phyloP scores from a whole-genome alignment of 2,888 invertebrate genomes.

The Epinotia brunnichana region DNA sequence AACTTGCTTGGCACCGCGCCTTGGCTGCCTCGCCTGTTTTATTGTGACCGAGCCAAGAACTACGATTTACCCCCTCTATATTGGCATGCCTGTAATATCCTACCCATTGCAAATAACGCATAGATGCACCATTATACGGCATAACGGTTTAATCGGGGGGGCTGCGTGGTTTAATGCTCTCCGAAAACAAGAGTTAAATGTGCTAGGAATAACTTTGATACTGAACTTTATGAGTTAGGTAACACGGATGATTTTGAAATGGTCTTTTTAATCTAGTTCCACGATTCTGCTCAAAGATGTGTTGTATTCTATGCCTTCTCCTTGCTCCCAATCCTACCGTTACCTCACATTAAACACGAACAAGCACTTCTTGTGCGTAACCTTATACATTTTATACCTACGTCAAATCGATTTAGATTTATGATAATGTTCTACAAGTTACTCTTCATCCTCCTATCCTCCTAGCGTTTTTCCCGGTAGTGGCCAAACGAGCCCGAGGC shows the following conservation, averaged over 20 bases:
- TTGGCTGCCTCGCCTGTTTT: slow-evolving; percentile 70
- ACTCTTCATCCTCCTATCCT: too few relatives aligned
- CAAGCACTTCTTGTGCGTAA: background rate
- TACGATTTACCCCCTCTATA: slow-evolving; percentile 66
- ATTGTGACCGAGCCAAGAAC: slow-evolving; percentile 71
- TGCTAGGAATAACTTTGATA: background rate
- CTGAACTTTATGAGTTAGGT: background rate
- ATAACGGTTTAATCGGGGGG: background rate
- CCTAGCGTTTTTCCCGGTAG: too few relatives aligned
- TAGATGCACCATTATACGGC: slow-evolving; percentile 2
- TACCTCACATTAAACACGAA: background rate
- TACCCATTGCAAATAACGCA: slow-evolving; percentile 29
- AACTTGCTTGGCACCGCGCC: slow-evolving; percentile 73
- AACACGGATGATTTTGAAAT: background rate
- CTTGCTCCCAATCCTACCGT: background rate
- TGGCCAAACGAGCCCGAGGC: too few relatives aligned
- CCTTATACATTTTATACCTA: too few relatives aligned
- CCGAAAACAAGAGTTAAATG: slow-evolving; percentile 10
- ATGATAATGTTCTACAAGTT: too few relatives aligned
- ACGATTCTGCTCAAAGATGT: background rate
- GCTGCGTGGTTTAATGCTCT: background rate
- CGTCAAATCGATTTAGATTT: too few relatives aligned
- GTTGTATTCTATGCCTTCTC: background rate
- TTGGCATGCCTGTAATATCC: slow-evolving; percentile 38
- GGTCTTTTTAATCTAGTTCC: background rate